phyloP scores from a whole-genome alignment of 2,888 invertebrate species.

The Cheilosia vulpina region DNA sequence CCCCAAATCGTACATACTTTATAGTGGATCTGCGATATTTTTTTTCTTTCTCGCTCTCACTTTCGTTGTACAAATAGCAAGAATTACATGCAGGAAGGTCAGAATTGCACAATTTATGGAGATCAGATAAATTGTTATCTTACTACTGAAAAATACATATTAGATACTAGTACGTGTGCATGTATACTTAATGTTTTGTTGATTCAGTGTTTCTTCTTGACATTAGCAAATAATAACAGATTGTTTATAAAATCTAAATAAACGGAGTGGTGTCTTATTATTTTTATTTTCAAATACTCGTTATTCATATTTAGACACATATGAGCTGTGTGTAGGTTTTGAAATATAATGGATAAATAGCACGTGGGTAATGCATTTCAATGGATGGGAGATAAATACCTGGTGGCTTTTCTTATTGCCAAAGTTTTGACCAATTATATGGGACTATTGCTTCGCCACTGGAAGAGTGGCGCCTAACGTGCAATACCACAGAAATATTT shows the following conservation, averaged over 20 bases:
- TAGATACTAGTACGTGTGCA: slow-evolving; percentile 19
- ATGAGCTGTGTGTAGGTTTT: not conserved
- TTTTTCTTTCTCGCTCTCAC: slow-evolving; percentile 2
- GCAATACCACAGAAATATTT: too few relatives aligned
- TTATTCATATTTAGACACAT: not conserved
- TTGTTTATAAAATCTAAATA: slow-evolving; percentile 41
- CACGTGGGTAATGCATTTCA: too few relatives aligned
- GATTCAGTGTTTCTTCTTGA: slow-evolving; percentile 23
- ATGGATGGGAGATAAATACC: too few relatives aligned
- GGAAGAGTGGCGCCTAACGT: too few relatives aligned
- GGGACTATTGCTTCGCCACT: too few relatives aligned
- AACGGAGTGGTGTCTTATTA: slow-evolving; percentile 29
- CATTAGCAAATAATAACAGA: slow-evolving; percentile 30
- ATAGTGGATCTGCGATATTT: slow-evolving; percentile 11
- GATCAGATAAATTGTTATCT: slow-evolving; percentile 41
- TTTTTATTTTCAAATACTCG: slow-evolving; percentile 10
- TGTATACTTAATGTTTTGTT: slow-evolving; percentile 21
- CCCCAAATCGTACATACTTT: slow-evolving; percentile 36
- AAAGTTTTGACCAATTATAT: too few relatives aligned
- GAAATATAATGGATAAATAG: not conserved
- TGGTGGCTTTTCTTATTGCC: too few relatives aligned
- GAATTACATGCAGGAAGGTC: slow-evolving; percentile 20
- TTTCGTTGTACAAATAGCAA: slow-evolving; percentile 38
- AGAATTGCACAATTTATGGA: slow-evolving; percentile 50
- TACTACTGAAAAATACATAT: slow-evolving; percentile 31